phyloP scores from a whole-genome alignment of 2,888 invertebrate species.

The Melanostoma mellinum region DNA sequence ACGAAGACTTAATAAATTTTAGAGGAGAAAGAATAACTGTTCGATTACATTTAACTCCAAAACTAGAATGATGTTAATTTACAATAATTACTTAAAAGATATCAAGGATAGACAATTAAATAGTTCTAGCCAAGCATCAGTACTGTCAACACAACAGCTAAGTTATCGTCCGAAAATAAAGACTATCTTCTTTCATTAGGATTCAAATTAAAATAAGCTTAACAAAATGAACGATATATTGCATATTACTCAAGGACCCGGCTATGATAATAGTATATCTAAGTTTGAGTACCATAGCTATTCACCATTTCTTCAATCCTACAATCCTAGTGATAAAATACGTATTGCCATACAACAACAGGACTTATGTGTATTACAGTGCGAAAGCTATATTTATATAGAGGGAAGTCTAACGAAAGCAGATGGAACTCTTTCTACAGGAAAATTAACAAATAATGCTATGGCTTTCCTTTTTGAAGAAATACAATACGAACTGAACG shows the following conservation, averaged over 20 bases:
- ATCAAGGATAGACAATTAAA: not conserved
- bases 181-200: slow-evolving; percentile 2
- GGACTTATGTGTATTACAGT: not conserved
- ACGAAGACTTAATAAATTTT: slow-evolving; percentile 77
- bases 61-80: slow-evolving; percentile 54
- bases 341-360: slow-evolving; percentile 20
- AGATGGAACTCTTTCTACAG: slow-evolving; percentile 17
- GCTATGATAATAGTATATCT: slow-evolving; percentile 73
- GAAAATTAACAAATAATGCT: slow-evolving; percentile 72
- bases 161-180: slow-evolving; percentile 4
- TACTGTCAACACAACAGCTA: not conserved
- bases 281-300: slow-evolving; percentile 74
- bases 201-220: slow-evolving; percentile 2
- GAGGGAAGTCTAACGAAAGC: slow-evolving; percentile 64
- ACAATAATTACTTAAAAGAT: slow-evolving; percentile 14
- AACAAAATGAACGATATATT: slow-evolving; percentile 49
- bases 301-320: slow-evolving; percentile 72
- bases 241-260: slow-evolving; percentile 23
- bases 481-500: slow-evolving; percentile 77
- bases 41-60: slow-evolving; percentile 72
- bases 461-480: slow-evolving; percentile 75
- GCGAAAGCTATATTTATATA: slow-evolving; percentile 75
- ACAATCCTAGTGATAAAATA: slow-evolving; percentile 7
- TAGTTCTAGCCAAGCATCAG: not conserved
- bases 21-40: slow-evolving; percentile 76